Conservation (phyloP, 2,888 invertebrate species). For the Lamproptera curius region DNA sequence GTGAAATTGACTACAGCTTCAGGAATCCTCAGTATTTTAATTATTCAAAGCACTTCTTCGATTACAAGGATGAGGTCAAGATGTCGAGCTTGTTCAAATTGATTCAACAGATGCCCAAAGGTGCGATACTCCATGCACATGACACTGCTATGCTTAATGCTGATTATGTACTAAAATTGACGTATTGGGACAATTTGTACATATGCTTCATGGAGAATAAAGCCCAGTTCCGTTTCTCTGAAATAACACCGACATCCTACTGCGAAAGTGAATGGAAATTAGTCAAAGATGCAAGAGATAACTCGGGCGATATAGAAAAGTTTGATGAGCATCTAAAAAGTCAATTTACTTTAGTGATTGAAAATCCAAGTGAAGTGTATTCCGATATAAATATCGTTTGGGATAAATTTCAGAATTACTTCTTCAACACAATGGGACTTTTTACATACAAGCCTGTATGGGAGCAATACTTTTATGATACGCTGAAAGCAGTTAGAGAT, state of each 20-base stretch:
- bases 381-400: slow-evolving; percentile 79
- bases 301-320: slow-evolving; percentile 57
- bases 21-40: slow-evolving; percentile 71
- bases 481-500: slow-evolving; percentile 79
- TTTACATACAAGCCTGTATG: slow-evolving; percentile 81
- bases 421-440: slow-evolving; percentile 69
- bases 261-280: slow-evolving; percentile 66
- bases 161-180: slow-evolving; percentile 80
- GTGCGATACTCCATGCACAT: slow-evolving; percentile 84
- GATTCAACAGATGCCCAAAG: slow-evolving; percentile 85
- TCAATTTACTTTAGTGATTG: slow-evolving; percentile 75
- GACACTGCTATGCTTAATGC: slow-evolving; percentile 80
- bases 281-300: slow-evolving; percentile 65
- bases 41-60: slow-evolving; percentile 83
- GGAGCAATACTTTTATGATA: slow-evolving; percentile 81
- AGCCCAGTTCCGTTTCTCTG: slow-evolving; percentile 49
- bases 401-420: slow-evolving; percentile 77
- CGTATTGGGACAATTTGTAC: slow-evolving; percentile 79
- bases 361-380: slow-evolving; percentile 64
- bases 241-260: slow-evolving; percentile 32
- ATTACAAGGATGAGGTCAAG: slow-evolving; percentile 77
- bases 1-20: slow-evolving; percentile 70
- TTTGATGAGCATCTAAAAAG: slow-evolving; percentile 75
- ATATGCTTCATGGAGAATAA: slow-evolving; percentile 58
- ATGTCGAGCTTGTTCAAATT: slow-evolving; percentile 80